phyloP scores from a whole-genome alignment of 2,797 vertebrate species.

The Poecilia gillii region DNA sequence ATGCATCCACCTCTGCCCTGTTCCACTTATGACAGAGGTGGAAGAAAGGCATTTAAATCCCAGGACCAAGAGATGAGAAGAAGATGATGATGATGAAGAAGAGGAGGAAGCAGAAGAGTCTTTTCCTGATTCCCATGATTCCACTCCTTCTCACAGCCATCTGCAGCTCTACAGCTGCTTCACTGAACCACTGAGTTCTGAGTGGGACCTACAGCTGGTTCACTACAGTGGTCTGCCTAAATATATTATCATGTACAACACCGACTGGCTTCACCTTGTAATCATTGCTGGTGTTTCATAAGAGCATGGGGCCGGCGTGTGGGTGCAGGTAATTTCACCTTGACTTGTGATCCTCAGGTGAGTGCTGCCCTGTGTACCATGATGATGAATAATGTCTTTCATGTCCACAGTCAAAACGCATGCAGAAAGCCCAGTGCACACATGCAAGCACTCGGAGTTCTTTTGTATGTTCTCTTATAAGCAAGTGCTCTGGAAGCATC shows the following conservation, averaged over 20 bases:
- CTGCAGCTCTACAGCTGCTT: conserved; percentile 85
- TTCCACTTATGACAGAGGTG: conserved; percentile 22
- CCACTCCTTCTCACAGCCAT: conserved; percentile 69
- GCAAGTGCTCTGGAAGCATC: conserved; percentile 35
- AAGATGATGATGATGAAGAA: conserved; percentile 8
- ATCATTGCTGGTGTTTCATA: conserved; percentile 64
- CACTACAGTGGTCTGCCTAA: conserved; percentile 81
- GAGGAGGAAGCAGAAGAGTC: conserved; percentile 11
- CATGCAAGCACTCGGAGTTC: conserved; percentile 14
- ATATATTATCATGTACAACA: conserved; percentile 79
- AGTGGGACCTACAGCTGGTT: conserved; percentile 76
- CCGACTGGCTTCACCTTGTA: conserved; percentile 80
- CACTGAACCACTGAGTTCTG: conserved; percentile 71
- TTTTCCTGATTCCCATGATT: conserved; percentile 43
- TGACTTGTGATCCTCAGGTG: conserved; percentile 58
- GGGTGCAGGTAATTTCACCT: conserved; percentile 67
- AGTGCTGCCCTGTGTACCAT: conserved; percentile 50
- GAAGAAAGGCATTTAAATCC: conserved; percentile 7
- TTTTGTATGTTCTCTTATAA: conserved; percentile 49
- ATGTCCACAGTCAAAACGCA: conserved; percentile 32
- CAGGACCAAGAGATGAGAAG: conserved; percentile 48
- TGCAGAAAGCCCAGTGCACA: conserved; percentile 28
- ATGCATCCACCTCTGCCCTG: conserved; percentile 8
- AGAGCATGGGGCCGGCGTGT: conserved; percentile 48
- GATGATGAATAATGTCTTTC: conserved; percentile 68